Base-by-base conservation (phyloP, 2,797 vertebrate species). In the Enteromius treurensis region DNA sequence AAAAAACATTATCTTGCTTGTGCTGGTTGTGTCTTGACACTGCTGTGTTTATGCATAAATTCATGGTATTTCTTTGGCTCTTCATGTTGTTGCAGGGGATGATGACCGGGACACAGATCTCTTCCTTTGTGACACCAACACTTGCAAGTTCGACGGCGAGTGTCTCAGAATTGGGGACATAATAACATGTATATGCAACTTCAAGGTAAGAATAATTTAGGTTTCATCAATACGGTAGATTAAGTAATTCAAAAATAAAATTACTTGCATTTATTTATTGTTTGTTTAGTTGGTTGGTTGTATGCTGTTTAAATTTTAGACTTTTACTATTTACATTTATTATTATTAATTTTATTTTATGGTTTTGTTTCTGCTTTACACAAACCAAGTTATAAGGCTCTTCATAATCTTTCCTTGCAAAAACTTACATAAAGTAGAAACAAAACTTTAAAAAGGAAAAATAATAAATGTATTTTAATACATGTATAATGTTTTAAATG, bases 71-170 rank as follows among this genome's bases (percentile, higher is more conserved):
- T 23, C 6, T 77, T 73, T 89, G 83, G 90, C 64, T 96, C 92
- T 91, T 51, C 65, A 68, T 89, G 83, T 83, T 89, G 82, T 83
- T 94, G 83, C 90, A 99, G 98, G 97, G 96, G 98, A 95, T 40
- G 98, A 99, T 93, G 98, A 99, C 90, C 95, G 96, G 93, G 98
- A 99, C 94, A 99, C 98, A 19, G 98, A 99, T 94, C 96, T 99
- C 90, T 99, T 99, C 94, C 92, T 98, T 90, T 99, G 98, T 86
- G 97, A 99, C 94, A 98, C 97, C 91, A 99, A 99, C 96, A 98
- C 98, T 85, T 99, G 98, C 95, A 98, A 99, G 96, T 99, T 98
- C 87, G 98, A 99, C 65, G 98, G 97, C 81, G 98, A 99, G 91
- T 99, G 98, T 93, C 96, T 99, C 92, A 93, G 97, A 91, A 99